phyloP scores from a whole-genome alignment of 2,888 invertebrate genomes.

The Lagria hirta region DNA sequence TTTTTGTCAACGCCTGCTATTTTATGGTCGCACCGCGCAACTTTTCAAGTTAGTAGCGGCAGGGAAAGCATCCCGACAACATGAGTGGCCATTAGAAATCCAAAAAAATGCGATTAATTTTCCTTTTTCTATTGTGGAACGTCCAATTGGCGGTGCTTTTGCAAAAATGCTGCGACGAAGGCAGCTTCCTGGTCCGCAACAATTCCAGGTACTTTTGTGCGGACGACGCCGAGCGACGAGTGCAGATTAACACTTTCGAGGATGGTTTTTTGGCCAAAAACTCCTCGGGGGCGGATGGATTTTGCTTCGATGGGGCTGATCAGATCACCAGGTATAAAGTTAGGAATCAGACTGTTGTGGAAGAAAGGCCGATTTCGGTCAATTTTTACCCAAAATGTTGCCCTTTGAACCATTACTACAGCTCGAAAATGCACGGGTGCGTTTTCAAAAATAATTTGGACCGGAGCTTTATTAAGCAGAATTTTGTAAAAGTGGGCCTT shows the following conservation, averaged over 20 bases:
- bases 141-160: not conserved
- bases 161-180: constrained; percentile 17
- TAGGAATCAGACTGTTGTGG: constrained; percentile 9
- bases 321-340: constrained; percentile 11
- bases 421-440: constrained; percentile 36
- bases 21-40: too few species aligned
- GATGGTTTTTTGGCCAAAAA: constrained; percentile 3
- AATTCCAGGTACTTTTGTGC: constrained; percentile 15
- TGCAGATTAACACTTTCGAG: constrained; percentile 19
- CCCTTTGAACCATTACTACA: constrained; percentile 37
- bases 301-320: not conserved
- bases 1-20: too few species aligned
- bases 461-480: constrained; percentile 29
- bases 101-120: too few species aligned
- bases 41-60: too few species aligned
- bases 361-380: constrained; percentile 12
- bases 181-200: constrained; percentile 1
- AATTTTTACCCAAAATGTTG: constrained; percentile 43
- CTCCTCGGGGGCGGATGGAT: not conserved
- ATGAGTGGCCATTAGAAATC: too few species aligned
- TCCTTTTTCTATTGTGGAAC: constrained; percentile 8
- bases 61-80: too few species aligned
- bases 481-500: constrained; percentile 39
- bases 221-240: constrained; percentile 15
- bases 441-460: constrained; percentile 10